These are phyloP conservation scores for Synanthedon andrenaeformis DNA, from an alignment of 2,888 invertebrate species.

Conservation along the genomic window DNA sequence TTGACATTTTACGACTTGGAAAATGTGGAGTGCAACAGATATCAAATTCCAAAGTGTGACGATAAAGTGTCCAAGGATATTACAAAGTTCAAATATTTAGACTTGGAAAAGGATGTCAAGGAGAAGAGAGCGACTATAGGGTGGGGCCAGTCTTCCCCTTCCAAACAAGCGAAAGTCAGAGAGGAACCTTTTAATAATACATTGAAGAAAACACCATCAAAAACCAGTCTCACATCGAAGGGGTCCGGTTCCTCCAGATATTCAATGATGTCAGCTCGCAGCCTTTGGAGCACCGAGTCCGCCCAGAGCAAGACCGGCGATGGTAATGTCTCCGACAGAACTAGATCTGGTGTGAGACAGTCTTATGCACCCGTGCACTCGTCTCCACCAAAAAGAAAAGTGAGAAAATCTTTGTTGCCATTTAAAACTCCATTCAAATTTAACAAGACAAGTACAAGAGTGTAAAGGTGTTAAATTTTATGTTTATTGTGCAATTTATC, in stretches of 20 bases:
- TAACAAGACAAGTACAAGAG: conserved; percentile 40
- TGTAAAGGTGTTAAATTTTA: conserved; percentile 15
- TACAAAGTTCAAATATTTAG: conserved; percentile 56
- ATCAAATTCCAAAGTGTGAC: conserved; percentile 26
- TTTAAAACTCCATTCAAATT: conserved; percentile 67
- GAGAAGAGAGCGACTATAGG: conserved; percentile 42
- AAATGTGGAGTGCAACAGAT: conserved; percentile 30
- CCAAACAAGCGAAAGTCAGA: conserved; percentile 45
- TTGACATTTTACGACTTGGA: conserved; percentile 61
- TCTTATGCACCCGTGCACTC: conserved; percentile 33
- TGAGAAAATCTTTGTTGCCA: conserved; percentile 46
- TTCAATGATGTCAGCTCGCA: conserved; percentile 35
- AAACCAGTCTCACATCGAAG: conserved; percentile 45
- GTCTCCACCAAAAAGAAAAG: conserved; percentile 40
- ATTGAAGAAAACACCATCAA: conserved; percentile 53
- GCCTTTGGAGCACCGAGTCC: conserved; percentile 42
- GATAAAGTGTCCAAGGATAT: conserved; percentile 33
- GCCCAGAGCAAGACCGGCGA: conserved; percentile 27
- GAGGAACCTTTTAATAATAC: conserved; percentile 43
- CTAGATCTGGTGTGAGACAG: conserved; percentile 20
- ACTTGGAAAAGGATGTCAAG: conserved; percentile 41
- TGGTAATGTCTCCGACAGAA: conserved; percentile 29
- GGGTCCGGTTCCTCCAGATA: conserved; percentile 37
- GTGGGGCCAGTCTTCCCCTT: conserved; percentile 51
- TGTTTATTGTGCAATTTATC: too few species aligned